A percentile compares a stretch with the other conserved stretches of the same genome.
phyloP scores from a whole-genome alignment of 2,888 invertebrate species.

The Dynastes grantii region DNA sequence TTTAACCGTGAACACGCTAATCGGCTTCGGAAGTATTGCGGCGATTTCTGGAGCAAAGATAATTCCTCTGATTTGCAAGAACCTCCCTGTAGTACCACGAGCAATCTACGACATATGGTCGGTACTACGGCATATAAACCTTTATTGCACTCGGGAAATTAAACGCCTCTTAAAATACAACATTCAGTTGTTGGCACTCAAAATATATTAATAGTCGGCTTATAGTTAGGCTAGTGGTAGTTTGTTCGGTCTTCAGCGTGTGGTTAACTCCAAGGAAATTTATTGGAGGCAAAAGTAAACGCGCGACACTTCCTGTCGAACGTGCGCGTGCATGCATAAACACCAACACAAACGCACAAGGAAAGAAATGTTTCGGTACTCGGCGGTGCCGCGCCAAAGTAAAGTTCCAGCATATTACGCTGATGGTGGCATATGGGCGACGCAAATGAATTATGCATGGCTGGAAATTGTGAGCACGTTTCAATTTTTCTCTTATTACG shows the following conservation, averaged over 20 bases:
- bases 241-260: neutral
- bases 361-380: neutral
- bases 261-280: conserved; percentile 17
- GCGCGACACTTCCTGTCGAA: conserved; percentile 28
- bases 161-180: conserved; percentile 9
- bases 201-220: conserved; percentile 28
- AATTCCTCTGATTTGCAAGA: too few relatives aligned
- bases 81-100: too few relatives aligned
- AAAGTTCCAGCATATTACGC: neutral
- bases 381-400: neutral
- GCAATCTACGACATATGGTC: neutral
- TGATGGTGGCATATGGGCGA: neutral
- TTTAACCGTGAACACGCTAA: too few relatives aligned
- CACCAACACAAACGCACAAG: neutral
- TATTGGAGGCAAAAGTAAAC: conserved; percentile 23
- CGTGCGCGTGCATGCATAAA: neutral
- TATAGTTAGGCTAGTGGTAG: too few relatives aligned
- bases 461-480: conserved; percentile 19
- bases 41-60: too few relatives aligned
- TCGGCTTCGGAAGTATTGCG: too few relatives aligned
- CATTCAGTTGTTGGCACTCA: neutral
- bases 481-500: conserved; percentile 21
- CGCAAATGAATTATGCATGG: conserved; percentile 9
- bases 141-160: neutral
- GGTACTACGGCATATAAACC: too few relatives aligned